Conservation (phyloP, 2,113 vertebrate genomes). For the Marcusenius ussheri region DNA sequence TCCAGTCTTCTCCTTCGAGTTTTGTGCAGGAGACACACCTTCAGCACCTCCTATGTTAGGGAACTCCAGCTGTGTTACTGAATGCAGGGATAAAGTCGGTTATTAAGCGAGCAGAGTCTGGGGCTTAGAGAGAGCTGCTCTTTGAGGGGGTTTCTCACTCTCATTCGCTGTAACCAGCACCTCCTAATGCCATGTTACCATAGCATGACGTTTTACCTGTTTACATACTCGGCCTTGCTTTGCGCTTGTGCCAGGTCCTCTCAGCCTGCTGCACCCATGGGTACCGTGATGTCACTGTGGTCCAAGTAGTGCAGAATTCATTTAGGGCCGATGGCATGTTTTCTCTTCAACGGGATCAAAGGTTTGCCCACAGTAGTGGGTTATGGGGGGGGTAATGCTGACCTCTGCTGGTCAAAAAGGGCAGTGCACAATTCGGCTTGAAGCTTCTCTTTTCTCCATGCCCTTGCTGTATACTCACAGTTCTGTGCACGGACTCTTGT, state of each 20-base stretch:
- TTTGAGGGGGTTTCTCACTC: not conserved
- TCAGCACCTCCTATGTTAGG: not conserved
- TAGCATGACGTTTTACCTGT: not conserved
- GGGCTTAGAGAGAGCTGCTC: not conserved
- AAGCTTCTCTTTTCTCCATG: not conserved
- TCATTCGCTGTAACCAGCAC: not conserved
- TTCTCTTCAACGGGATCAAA: not conserved
- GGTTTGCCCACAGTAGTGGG: not conserved
- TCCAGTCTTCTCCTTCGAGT: not conserved
- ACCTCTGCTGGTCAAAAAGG: conserved; percentile 16
- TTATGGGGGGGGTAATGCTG: not conserved
- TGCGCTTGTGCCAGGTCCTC: not conserved
- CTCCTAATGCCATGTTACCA: not conserved
- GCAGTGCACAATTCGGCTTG: not conserved
- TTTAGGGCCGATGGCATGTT: not conserved
- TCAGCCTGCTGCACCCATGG: not conserved
- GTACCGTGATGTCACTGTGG: not conserved
- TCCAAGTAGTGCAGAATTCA: not conserved
- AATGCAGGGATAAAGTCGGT: not conserved
- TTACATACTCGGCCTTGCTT: not conserved
- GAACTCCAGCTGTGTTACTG: not conserved
- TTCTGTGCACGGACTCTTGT: not conserved
- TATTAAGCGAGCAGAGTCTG: not conserved
- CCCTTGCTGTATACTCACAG: not conserved
- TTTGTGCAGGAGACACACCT: not conserved